Conservation (phyloP, 2,797 vertebrate genomes). For the Megaceryle alcyon region DNA sequence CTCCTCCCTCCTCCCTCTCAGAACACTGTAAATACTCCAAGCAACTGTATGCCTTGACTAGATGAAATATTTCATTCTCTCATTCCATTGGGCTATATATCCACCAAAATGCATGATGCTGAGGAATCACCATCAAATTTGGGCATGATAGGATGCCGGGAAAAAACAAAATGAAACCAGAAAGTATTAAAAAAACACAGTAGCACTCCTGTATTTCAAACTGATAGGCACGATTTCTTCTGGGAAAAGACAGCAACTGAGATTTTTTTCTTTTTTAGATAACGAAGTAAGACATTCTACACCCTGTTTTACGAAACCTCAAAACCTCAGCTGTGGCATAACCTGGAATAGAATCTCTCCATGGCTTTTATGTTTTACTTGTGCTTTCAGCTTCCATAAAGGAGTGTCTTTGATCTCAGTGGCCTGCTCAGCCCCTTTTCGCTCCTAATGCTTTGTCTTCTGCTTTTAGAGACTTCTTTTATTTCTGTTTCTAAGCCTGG, state of each 20-base stretch:
- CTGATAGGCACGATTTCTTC: neutral
- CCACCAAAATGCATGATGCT: neutral
- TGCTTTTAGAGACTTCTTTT: neutral
- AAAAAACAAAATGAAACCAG: neutral
- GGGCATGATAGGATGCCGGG: neutral
- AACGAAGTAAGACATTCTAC: neutral
- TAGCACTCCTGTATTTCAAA: neutral
- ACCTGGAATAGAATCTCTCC: neutral
- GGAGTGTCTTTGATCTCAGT: neutral
- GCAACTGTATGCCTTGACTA: neutral
- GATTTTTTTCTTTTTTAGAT: neutral
- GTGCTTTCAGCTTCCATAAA: conserved; percentile 1
- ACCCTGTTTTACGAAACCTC: neutral
- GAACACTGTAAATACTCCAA: neutral
- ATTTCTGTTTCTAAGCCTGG: neutral
- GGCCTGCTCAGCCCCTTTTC: neutral
- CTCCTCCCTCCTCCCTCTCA: neutral
- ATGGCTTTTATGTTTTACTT: neutral
- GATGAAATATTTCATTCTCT: neutral
- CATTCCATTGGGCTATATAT: neutral
- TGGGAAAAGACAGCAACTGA: neutral
- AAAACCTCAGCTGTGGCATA: neutral
- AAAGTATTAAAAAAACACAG: neutral
- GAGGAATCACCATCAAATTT: neutral
- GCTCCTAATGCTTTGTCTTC: neutral